Base-by-base conservation (phyloP, 2,888 invertebrate species). In the Actias luna region DNA sequence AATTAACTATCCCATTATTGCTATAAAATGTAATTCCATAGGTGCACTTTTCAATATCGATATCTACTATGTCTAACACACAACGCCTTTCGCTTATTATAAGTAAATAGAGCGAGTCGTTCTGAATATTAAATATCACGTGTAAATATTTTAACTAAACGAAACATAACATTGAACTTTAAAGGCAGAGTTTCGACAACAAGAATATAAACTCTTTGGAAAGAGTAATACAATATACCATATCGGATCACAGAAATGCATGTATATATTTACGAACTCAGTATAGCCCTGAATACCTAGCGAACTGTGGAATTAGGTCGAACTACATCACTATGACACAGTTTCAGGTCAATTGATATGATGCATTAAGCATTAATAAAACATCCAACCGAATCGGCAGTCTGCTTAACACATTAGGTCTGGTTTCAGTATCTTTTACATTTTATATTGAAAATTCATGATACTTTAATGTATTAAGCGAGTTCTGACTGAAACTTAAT, bases 341-440 rank as follows among this genome's bases (percentile, higher is more conserved):
- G 72, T 78, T 82, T 74, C 84, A 82, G 86, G 85, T 86, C 87
- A 88, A 76, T 80, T 72, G 72, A 70, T 78, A 69, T 73, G 79
- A 12, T 25, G 22, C 16, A 8, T 25, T 25, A 50, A 50, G 12
- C 12, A 50, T 39, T 16, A 50, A 25, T 25, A 4, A 50, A 50
- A 50, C 22, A 50, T 50, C 22, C 46, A 25, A 10, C 25, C 8
- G 12, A 25, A 25, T 50, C 12, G 12, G 22, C 22, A 50, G 46
- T 25, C 22, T 50, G 22, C 25, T 22, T 42, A 42, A 42, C 18
- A 18, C 18, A n/a, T 18, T 42, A 7, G 42, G 18, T 42, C 2
- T 42, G 7, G 12, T 33, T 7, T 1, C 7, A 33, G 33, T 33
- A 33, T 7, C 33, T 7, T 10, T 33, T 33, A 33, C 12, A 33